Base-by-base conservation (phyloP, 1,140 invertebrate species). In the Daktulosphaira vitifoliae region DNA sequence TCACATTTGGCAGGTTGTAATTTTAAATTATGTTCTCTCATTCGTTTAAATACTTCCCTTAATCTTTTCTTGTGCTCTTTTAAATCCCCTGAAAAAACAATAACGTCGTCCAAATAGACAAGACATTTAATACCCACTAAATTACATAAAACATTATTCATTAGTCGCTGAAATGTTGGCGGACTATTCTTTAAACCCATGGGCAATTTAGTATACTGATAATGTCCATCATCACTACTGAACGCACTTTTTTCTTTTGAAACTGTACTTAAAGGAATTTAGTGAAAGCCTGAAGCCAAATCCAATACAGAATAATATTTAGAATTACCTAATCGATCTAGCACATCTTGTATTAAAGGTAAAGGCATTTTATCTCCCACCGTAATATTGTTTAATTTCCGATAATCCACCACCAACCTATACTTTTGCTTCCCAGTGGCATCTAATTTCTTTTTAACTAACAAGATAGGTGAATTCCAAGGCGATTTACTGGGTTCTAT, bases 251-350 rank as follows among this genome's bases (percentile, higher is more conserved):
- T 81, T 7, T 73, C 68, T 20, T 52, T 69, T 66, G 74, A 72
- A 11, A 73, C 53, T 70, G 69, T 38, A 22, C 74, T 66, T 13
- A 81, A 69, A 11, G 70, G 66, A 13, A 82, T 73, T 68, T 82
- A 80, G 70, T 75, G 77, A 71, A 78, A 82, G 4, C 80, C 81
- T 26, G 70, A 73, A 4, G 69, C 71, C 16, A 79, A 65, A 71
- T 82, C 79, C 16, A 82, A 56, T 0, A 73, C 73, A 1, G 72
- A 71, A 65, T 81, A 80, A 66, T 73, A 77, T 52, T 71, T 69
- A 8, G 71, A 68, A 6, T 72, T 71, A 6, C 72, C 72, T 59
- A 82, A 62, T 26, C 69, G 68, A 59, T 77, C 72, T 8, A 82
- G 66, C 18, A 73, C 72, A 9, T 78, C 73, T 18, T 74, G 73